phyloP scores from a whole-genome alignment of 2,797 vertebrate species.

The Sternotherus odoratus region DNA sequence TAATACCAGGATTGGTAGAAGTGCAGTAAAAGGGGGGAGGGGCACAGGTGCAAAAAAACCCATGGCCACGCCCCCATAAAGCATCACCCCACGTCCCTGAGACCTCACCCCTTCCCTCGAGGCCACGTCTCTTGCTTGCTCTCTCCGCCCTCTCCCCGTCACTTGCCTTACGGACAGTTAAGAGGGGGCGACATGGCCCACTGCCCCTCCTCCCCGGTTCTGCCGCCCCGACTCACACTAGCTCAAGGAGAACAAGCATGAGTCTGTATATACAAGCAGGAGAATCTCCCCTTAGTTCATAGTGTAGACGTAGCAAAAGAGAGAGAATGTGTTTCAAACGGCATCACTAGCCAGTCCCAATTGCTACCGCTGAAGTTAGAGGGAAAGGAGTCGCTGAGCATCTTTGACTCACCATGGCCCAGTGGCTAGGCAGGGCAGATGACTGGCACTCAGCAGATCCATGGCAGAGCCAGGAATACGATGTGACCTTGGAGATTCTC shows the following conservation, averaged over 20 bases:
- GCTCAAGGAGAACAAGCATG: background rate
- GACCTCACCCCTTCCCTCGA: too few relatives aligned
- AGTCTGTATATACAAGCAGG: background rate
- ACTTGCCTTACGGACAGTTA: too few relatives aligned
- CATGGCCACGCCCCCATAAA: too few relatives aligned
- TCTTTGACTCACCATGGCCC: background rate
- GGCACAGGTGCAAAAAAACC: too few relatives aligned
- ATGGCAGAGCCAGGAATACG: background rate
- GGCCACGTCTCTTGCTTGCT: too few relatives aligned
- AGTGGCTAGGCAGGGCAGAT: background rate
- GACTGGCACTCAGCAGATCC: background rate
- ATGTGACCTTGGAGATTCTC: background rate
- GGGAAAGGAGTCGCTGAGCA: background rate
- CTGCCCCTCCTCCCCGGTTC: too few relatives aligned
- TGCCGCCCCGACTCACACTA: background rate
- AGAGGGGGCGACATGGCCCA: too few relatives aligned
- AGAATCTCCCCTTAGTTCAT: background rate
- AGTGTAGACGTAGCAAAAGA: background rate
- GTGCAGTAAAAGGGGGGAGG: too few relatives aligned
- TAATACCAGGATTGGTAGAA: too few relatives aligned
- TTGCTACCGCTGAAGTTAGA: background rate
- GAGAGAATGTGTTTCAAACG: background rate
- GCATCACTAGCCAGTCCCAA: background rate
- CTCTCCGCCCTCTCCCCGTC: too few relatives aligned
- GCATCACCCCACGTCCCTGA: too few relatives aligned